These are phyloP conservation scores for Solea solea DNA, from an alignment of 2,113 vertebrate species.

Conservation along the genomic window DNA sequence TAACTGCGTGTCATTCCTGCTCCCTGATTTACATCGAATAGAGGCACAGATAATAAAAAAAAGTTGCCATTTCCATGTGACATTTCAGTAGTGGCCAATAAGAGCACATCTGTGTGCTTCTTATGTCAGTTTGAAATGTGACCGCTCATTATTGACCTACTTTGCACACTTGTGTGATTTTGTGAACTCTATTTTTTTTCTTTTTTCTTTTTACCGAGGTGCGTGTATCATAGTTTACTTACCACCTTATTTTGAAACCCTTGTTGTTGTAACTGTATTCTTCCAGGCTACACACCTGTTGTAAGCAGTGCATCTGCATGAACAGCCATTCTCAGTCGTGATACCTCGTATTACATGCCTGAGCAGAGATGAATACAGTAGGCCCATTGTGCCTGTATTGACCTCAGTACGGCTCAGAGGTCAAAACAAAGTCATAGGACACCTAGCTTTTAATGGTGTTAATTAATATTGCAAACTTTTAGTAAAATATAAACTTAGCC, in stretches of 20 bases:
- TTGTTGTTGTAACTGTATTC: too few relatives aligned
- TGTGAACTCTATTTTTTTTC: neutral
- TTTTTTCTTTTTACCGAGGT: too few relatives aligned
- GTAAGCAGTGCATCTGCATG: neutral
- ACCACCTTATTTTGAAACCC: too few relatives aligned
- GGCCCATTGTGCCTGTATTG: neutral
- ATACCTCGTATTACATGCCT: too few relatives aligned
- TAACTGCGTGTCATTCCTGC: neutral
- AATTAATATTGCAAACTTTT: neutral
- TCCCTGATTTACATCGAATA: neutral
- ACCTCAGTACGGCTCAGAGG: slow-evolving; percentile 11
- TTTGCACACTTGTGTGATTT: neutral
- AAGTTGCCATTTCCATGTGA: neutral
- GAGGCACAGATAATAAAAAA: too few relatives aligned
- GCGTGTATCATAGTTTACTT: too few relatives aligned
- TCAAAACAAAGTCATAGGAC: neutral
- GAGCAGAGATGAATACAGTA: too few relatives aligned
- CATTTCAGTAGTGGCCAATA: neutral
- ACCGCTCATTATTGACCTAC: slow-evolving; percentile 6
- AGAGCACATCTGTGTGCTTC: neutral
- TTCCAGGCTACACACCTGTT: neutral
- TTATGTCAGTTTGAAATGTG: slow-evolving; percentile 5
- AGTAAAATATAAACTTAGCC: neutral
- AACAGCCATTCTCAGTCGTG: too few relatives aligned
- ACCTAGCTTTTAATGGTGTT: slow-evolving; percentile 13